These are phyloP conservation scores for Ophonus ardosiacus DNA, from an alignment of 2,888 invertebrate genomes.

Conservation along the genomic window DNA sequence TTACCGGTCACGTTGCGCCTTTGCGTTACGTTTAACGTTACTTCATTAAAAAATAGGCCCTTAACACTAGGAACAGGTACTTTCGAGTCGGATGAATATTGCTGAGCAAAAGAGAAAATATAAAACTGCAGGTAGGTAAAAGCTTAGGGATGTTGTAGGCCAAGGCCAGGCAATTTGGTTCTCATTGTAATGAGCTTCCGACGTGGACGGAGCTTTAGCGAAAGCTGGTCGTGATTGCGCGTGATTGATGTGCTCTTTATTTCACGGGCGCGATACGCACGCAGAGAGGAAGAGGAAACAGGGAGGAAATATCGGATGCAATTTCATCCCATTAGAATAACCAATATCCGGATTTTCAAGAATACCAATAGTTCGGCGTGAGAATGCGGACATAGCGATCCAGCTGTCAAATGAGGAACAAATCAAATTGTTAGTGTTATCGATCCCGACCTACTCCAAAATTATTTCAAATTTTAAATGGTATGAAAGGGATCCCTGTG, in stretches of 20 bases:
- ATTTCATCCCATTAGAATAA: constrained; percentile 40
- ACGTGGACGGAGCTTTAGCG: background rate
- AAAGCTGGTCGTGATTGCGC: constrained; percentile 44
- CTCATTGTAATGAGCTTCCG: background rate
- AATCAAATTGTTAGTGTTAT: background rate
- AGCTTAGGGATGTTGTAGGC: too few species aligned
- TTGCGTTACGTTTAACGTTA: too few species aligned
- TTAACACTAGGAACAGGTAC: too few species aligned
- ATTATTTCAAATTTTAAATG: too few species aligned
- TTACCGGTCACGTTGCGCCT: too few species aligned
- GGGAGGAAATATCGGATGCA: constrained; percentile 39
- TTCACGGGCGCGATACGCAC: constrained; percentile 23
- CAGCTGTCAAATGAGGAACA: background rate
- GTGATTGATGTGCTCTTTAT: constrained; percentile 58
- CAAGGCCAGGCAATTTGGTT: background rate
- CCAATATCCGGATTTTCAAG: constrained; percentile 39
- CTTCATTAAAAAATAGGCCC: too few species aligned
- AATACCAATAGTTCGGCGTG: background rate
- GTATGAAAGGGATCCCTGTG: too few species aligned
- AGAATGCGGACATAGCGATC: background rate
- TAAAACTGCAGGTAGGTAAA: too few species aligned
- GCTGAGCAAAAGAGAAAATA: too few species aligned
- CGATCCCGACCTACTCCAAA: too few species aligned
- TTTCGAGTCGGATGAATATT: too few species aligned
- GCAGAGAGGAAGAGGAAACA: background rate